Base-by-base conservation (phyloP, 2,113 vertebrate species). In the Phalacrocorax pelagicus region DNA sequence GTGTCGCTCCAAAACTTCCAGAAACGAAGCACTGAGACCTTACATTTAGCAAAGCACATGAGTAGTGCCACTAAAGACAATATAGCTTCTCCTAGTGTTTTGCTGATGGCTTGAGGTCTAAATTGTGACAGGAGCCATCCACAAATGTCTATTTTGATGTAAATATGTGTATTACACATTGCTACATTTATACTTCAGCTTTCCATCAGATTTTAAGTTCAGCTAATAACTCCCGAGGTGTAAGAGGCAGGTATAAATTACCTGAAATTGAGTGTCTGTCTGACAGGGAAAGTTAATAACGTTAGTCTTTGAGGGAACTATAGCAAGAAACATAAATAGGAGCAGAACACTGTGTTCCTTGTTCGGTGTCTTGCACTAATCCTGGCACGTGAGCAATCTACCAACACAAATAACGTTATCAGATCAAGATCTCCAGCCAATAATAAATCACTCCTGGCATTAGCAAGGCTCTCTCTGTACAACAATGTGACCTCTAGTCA, bases 261-360 rank as follows among this genome's bases (percentile, higher is more conserved):
- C 51, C 74, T 93, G 86, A 88, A 94, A 38, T 19, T 30, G 61
- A 67, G 47, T 19, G 17, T 70, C 77, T 90, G 74, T 80, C 86
- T 91, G 88, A 81, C 46, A 44, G 86, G 85, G 72, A 80, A 92
- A 88, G 88, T 88, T 96, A 97, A 94, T 95, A 95, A 87, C 16
- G 22, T 91, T 84, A 78, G 88, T 93, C 87, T 96, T 92, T 78
- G 86, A 95, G 69, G 69, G 44, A 96, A 81, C 47, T 96, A 73
- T 40, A 70, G 54, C 75, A 91, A 95, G 94, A 95, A 94, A 92
- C 95, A 96, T 95, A 98, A 98, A 97, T 92, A 97, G 71, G 69
- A 95, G 71, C 75, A 96, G 97, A 97, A 98, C 96, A 96, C 47
- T 74, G 74, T 96, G 97, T 98, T 89, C 95, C 81, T 86, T 94